Base-by-base conservation (phyloP, 2,113 vertebrate genomes). In the Puffinus mauretanicus region DNA sequence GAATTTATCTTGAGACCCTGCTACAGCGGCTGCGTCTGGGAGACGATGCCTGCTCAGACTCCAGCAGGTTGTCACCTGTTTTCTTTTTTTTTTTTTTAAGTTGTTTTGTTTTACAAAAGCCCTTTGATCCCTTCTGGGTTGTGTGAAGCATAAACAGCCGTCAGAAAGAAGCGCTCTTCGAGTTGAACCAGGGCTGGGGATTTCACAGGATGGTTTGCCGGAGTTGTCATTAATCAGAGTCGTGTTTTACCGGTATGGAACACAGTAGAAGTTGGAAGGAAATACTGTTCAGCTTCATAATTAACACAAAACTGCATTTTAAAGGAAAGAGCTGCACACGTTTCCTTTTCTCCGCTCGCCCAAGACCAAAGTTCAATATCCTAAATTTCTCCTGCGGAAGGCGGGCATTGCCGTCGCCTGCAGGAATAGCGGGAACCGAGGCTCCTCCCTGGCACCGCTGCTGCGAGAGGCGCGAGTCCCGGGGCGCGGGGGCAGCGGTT, bases 1-100 rank as follows among this genome's bases (percentile, higher is more conserved):
- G 93, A 86, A 46, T 96, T 96, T 30, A 65, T 83, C 91, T 90
- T 46, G 85, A 93, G 78, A 87, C 83, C 88, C 66, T 83, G 91
- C 92, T 87, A 47, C 76, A 46, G 94, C 67, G 78, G 87, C 95
- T 90, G 86, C 57, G 1, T 40, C 88, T 76, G 32, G 94, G 96
- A 72, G 69, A 46, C 14, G 87, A 10, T 38, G 61, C 86, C 72
- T 47, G 82, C 62, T 90, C 65, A 40, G 86, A 62, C 93, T 91
- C 97, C 61, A 6, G 75, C 60, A 54, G 49, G 47, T 93, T 72
- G 87, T 88, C 67, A 24, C 75, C 86, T 51, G 82, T 82, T 87
- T 69, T 86, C 55, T 32, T 51, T 5, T 14, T 17, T 1, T 12
- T 16, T 10, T n/a, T 44, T 92, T 95, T 40, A 69, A 1, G 7